These are phyloP conservation scores for Didymodactylos carnosus DNA, from an alignment of 2,888 invertebrate genomes.

Conservation along the genomic window DNA sequence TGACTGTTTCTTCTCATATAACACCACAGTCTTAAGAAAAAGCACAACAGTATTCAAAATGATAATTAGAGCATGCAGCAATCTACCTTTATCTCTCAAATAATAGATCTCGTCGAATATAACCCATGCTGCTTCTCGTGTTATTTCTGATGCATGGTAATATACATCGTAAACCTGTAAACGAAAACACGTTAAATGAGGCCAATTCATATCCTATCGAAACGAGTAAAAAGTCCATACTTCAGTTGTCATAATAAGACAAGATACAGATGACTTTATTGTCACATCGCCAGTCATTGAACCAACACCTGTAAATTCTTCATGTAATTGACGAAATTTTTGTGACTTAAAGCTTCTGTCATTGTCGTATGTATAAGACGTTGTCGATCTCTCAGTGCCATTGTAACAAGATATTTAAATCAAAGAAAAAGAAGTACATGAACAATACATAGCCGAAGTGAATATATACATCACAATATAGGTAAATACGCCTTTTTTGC, in stretches of 20 bases:
- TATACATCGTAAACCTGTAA: slow-evolving; percentile 71
- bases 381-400: slow-evolving; percentile 75
- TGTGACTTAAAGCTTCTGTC: slow-evolving; percentile 97
- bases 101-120: slow-evolving; percentile 99
- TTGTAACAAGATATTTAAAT: slow-evolving; percentile 64
- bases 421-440: not conserved
- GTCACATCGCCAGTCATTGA: slow-evolving; percentile 96
- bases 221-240: not conserved
- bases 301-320: slow-evolving; percentile 89
- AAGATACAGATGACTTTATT: slow-evolving; percentile 88
- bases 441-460: slow-evolving; percentile 8
- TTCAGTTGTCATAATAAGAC: slow-evolving; percentile 99
- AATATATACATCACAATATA: too few species aligned
- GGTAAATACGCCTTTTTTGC: too few species aligned
- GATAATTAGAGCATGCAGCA: not conserved
- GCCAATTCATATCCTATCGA: not conserved
- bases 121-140: slow-evolving; percentile 98
- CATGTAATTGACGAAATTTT: slow-evolving; percentile 88
- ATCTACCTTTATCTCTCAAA: slow-evolving; percentile 70
- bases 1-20: too few species aligned
- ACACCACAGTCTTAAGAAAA: too few species aligned
- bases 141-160: slow-evolving; percentile 90
- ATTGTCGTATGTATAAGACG: slow-evolving; percentile 97
- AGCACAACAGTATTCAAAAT: not conserved
- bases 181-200: slow-evolving; percentile 11